phyloP scores from a whole-genome alignment of 2,888 invertebrate genomes.

The Eugnorisma glareosa region DNA sequence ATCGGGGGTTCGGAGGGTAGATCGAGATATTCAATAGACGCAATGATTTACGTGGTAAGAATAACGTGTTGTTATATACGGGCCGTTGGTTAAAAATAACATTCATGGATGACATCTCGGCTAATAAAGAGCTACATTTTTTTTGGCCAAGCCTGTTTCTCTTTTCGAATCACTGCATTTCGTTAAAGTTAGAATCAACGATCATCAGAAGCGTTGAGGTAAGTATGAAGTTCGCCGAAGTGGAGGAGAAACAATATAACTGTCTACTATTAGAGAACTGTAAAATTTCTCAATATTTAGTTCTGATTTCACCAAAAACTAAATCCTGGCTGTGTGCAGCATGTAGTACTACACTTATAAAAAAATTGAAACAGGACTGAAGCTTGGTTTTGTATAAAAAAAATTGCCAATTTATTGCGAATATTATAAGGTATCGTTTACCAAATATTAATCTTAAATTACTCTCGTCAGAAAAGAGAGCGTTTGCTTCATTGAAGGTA shows the following conservation, averaged over 20 bases:
- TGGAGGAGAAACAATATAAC: neutral
- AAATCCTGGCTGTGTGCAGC: too few species aligned
- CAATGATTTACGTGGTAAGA: conserved; percentile 71
- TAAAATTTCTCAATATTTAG: neutral
- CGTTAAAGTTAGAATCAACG: neutral
- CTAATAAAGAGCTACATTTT: neutral
- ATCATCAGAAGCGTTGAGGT: neutral
- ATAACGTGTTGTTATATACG: conserved; percentile 23
- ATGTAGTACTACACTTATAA: too few species aligned
- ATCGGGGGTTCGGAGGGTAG: conserved; percentile 72
- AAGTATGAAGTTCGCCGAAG: neutral
- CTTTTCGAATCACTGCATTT: neutral
- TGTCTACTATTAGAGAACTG: neutral
- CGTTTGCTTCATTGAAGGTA: too few species aligned
- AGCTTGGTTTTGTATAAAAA: too few species aligned
- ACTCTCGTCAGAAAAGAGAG: too few species aligned
- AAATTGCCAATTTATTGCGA: too few species aligned
- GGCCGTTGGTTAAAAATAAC: conserved; percentile 3
- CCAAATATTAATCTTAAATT: too few species aligned
- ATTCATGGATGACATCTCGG: neutral
- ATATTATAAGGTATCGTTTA: too few species aligned
- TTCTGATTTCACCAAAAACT: too few species aligned
- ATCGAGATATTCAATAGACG: conserved; percentile 70
- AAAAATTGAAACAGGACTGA: too few species aligned
- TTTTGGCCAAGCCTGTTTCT: neutral